Percentiles rank a stretch among this genome's conserved stretches.
These are phyloP conservation scores for Macropodus opercularis DNA, from an alignment of 2,797 vertebrate species.

Conservation along the genomic window DNA sequence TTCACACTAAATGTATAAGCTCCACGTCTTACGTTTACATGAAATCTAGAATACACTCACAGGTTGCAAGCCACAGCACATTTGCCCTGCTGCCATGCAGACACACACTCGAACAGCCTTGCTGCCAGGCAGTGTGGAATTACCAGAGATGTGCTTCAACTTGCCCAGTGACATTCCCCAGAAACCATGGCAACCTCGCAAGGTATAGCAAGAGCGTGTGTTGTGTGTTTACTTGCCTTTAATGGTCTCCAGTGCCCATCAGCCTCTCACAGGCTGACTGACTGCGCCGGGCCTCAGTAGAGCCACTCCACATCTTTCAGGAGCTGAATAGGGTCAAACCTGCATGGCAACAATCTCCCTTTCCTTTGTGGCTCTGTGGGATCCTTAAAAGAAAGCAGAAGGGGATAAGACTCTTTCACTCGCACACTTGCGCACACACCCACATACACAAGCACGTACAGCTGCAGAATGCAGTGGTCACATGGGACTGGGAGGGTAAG, in stretches of 20 bases:
- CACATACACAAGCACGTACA: constrained; percentile 26
- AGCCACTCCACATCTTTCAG: constrained; percentile 75
- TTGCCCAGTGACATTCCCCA: constrained; percentile 76
- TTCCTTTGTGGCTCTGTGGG: constrained; percentile 67
- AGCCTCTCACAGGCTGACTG: constrained; percentile 52
- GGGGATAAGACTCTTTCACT: constrained; percentile 77
- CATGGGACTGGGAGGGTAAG: constrained; percentile 65
- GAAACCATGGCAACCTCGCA: constrained; percentile 79
- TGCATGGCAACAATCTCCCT: constrained; percentile 79
- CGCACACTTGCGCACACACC: constrained; percentile 43
- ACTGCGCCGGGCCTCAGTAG: constrained; percentile 48
- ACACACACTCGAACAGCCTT: constrained; percentile 31
- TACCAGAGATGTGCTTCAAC: constrained; percentile 74
- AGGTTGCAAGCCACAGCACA: constrained; percentile 64
- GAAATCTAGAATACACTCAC: constrained; percentile 48
- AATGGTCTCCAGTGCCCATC: constrained; percentile 75
- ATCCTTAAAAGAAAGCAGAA: constrained; percentile 76
- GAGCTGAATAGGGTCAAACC: constrained; percentile 78
- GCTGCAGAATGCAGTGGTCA: constrained; percentile 60
- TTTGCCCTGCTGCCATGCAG: constrained; percentile 44
- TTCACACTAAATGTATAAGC: constrained; percentile 50
- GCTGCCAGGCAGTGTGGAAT: constrained; percentile 77
- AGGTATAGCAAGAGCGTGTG: constrained; percentile 61
- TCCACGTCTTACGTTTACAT: constrained; percentile 30
- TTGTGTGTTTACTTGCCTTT: constrained; percentile 69